Evolutionary conservation across 2,797 vertebrate genomes (phyloP).

Genomic region (Glyptemys insculpta): DNA sequence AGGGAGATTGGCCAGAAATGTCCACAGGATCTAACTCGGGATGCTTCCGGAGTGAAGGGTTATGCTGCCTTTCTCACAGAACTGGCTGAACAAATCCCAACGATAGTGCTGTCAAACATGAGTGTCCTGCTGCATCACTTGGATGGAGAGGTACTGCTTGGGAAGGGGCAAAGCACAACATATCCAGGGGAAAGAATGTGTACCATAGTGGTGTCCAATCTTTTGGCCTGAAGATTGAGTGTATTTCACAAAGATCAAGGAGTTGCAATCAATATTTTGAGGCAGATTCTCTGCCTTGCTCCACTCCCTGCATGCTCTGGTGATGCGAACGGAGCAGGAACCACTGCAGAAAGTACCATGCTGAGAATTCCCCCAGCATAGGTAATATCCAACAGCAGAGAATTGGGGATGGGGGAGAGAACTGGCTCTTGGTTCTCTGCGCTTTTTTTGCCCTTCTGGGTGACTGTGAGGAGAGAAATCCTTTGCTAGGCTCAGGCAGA

Average conservation of each 20-base stretch:
- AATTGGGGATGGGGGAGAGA: background rate
- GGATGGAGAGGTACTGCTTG: slow-evolving; percentile 90
- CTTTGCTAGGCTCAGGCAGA: background rate
- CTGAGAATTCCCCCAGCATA: background rate
- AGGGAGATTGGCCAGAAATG: slow-evolving; percentile 96
- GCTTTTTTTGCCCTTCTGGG: background rate
- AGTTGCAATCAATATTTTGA: background rate
- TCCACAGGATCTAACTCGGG: slow-evolving; percentile 89
- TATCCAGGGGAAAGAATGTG: background rate
- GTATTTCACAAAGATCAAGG: background rate
- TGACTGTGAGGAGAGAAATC: background rate
- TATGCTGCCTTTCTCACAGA: slow-evolving; percentile 92
- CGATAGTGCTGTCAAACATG: slow-evolving; percentile 90
- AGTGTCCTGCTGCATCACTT: slow-evolving; percentile 92
- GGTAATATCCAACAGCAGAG: background rate
- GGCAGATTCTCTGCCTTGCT: background rate
- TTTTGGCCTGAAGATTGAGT: background rate
- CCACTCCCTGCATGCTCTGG: background rate
- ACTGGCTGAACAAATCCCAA: slow-evolving; percentile 86
- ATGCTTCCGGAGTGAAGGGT: slow-evolving; percentile 89
- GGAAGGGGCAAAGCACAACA: background rate
- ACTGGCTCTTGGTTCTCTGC: background rate
- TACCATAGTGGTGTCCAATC: background rate
- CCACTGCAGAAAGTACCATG: background rate
- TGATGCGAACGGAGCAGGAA: background rate